Conservation (phyloP, 2,888 invertebrate species). For the Mesorhabditis belari region DNA sequence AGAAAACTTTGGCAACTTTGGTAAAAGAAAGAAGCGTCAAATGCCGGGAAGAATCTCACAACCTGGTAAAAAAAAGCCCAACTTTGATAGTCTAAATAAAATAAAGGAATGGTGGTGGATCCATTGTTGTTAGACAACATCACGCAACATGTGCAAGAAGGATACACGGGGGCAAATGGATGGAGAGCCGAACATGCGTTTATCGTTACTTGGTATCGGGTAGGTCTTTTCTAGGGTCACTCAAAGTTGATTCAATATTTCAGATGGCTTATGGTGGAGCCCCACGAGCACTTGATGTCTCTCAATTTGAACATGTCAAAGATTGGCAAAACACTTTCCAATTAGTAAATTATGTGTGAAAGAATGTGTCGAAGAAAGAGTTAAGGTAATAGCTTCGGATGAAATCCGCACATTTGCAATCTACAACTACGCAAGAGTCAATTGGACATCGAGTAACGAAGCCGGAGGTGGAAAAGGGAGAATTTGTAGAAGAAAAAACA, state of each 20-base stretch:
- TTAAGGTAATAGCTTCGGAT: neutral
- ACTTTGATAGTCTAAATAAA: too few species aligned
- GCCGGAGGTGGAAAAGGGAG: constrained; percentile 63
- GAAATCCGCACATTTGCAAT: constrained; percentile 72
- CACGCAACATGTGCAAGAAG: constrained; percentile 37
- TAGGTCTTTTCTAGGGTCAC: constrained; percentile 5
- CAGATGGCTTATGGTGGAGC: constrained; percentile 47
- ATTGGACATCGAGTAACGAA: constrained; percentile 85
- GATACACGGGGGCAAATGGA: constrained; percentile 39
- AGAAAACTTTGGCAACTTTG: constrained; percentile 2
- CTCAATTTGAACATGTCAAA: constrained; percentile 42
- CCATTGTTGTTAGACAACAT: constrained; percentile 41
- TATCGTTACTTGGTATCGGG: constrained; percentile 43
- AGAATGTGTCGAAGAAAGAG: neutral
- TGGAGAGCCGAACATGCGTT: constrained; percentile 44
- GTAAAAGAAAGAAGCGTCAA: constrained; percentile 31
- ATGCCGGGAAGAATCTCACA: constrained; percentile 37
- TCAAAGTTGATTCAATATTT: constrained; percentile 21
- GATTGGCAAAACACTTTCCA: constrained; percentile 81
- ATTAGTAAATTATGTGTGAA: constrained; percentile 62
- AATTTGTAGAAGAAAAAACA: too few species aligned
- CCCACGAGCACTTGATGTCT: constrained; percentile 39
- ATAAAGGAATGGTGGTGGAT: constrained; percentile 39
- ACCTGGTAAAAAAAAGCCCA: too few species aligned
- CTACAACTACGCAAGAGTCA: constrained; percentile 82